A percentile compares a stretch with the other conserved stretches of the same genome.
These are phyloP conservation scores for Plebejus melissa DNA, from an alignment of 2,888 invertebrate genomes.

Conservation along the genomic window DNA sequence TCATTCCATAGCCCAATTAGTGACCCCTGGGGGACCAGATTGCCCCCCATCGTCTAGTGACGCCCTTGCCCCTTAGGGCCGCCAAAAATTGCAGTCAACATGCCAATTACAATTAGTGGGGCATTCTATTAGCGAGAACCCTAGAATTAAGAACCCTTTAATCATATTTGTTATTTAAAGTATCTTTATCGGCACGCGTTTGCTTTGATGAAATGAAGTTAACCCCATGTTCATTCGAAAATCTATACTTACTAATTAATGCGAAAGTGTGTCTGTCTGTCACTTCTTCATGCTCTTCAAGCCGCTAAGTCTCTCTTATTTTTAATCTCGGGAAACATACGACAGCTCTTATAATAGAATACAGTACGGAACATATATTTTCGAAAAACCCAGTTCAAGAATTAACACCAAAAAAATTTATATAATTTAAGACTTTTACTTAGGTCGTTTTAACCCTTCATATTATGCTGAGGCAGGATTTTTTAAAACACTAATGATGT, in stretches of 20 bases:
- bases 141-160: constrained; percentile 8
- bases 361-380: no score
- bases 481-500: no score
- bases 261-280: neutral
- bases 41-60: constrained; percentile 39
- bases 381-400: no score
- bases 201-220: neutral
- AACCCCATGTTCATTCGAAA: neutral
- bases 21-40: constrained; percentile 34
- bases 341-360: no score
- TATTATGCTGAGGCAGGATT: no score
- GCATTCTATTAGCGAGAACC: constrained; percentile 19
- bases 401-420: no score
- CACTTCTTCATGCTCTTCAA: neutral
- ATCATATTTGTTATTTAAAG: constrained; percentile 31
- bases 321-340: no score
- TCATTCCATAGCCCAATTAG: constrained; percentile 30
- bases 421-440: no score
- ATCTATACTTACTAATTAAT: neutral
- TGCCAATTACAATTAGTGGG: constrained; percentile 55
- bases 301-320: neutral
- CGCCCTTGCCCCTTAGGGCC: constrained; percentile 45
- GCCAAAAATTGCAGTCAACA: constrained; percentile 40
- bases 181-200: constrained; percentile 14
- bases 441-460: no score